These are phyloP conservation scores for Xylota sylvarum DNA, from an alignment of 2,888 invertebrate genomes.

Conservation along the genomic window DNA sequence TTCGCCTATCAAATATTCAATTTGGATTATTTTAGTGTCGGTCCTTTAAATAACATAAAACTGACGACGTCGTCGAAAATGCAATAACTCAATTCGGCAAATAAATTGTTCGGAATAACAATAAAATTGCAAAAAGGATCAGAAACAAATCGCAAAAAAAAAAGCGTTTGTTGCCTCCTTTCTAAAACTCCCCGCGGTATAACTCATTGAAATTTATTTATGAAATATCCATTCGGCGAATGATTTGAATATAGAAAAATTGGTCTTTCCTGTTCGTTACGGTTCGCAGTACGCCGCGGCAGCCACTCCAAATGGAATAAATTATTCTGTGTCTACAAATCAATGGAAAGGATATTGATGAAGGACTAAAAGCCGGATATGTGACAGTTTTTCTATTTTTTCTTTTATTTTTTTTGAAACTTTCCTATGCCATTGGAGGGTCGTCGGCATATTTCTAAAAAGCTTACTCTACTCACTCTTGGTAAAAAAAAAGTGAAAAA, in stretches of 20 bases:
- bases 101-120: conserved; percentile 74
- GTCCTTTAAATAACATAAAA: conserved; percentile 68
- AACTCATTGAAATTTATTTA: conserved; percentile 72
- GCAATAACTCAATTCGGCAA: conserved; percentile 73
- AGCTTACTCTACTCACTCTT: conserved; percentile 24
- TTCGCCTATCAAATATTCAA: conserved; percentile 65
- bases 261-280: conserved; percentile 29
- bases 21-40: conserved; percentile 69
- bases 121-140: conserved; percentile 47
- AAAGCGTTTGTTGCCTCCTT: neutral
- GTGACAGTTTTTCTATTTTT: conserved; percentile 47
- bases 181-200: conserved; percentile 36
- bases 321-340: conserved; percentile 63
- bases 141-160: conserved; percentile 30
- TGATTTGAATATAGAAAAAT: conserved; percentile 69
- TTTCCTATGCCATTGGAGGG: neutral
- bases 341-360: conserved; percentile 68
- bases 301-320: conserved; percentile 54
- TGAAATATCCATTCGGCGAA: conserved; percentile 61
- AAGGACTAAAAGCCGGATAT: conserved; percentile 61
- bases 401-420: neutral
- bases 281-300: conserved; percentile 3
- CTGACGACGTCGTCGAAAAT: conserved; percentile 71
- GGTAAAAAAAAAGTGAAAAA: conserved; percentile 15
- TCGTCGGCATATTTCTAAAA: conserved; percentile 3